These are phyloP conservation scores for Eugnorisma glareosa DNA, from an alignment of 2,888 invertebrate species.

Conservation along the genomic window DNA sequence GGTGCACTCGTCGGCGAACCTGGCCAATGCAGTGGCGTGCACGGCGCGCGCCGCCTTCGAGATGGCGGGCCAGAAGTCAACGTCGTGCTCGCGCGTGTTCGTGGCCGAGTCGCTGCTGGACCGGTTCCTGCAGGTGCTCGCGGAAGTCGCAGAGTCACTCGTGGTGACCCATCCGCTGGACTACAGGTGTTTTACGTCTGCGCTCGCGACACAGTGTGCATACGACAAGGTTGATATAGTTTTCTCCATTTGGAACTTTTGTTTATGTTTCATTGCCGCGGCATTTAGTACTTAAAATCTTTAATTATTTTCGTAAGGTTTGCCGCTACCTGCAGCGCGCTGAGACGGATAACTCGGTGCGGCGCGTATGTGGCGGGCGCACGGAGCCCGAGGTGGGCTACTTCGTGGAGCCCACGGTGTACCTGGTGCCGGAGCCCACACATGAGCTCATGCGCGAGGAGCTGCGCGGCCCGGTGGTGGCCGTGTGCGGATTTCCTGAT, in stretches of 20 bases:
- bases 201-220: slow-evolving; percentile 97
- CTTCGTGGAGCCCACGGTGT: slow-evolving; percentile 96
- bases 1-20: slow-evolving; percentile 95
- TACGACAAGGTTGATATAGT: slow-evolving; percentile 82
- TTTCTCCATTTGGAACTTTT: not conserved
- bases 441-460: slow-evolving; percentile 96
- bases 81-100: slow-evolving; percentile 97
- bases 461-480: slow-evolving; percentile 97
- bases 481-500: slow-evolving; percentile 95
- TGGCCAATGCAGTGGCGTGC: slow-evolving; percentile 93
- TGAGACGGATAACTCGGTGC: slow-evolving; percentile 22
- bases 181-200: slow-evolving; percentile 94
- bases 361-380: slow-evolving; percentile 94
- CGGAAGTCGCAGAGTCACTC: slow-evolving; percentile 92
- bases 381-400: slow-evolving; percentile 95
- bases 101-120: slow-evolving; percentile 95
- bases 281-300: not conserved
- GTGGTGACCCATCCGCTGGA: slow-evolving; percentile 95
- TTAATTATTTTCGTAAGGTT: slow-evolving; percentile 14
- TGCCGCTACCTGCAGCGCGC: slow-evolving; percentile 48
- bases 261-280: not conserved
- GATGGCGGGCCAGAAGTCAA: slow-evolving; percentile 98
- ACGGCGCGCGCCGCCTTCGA: slow-evolving; percentile 97
- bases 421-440: slow-evolving; percentile 93
- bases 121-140: slow-evolving; percentile 79